Conservation (phyloP, 2,888 invertebrate species). For the Apodemia zela region DNA sequence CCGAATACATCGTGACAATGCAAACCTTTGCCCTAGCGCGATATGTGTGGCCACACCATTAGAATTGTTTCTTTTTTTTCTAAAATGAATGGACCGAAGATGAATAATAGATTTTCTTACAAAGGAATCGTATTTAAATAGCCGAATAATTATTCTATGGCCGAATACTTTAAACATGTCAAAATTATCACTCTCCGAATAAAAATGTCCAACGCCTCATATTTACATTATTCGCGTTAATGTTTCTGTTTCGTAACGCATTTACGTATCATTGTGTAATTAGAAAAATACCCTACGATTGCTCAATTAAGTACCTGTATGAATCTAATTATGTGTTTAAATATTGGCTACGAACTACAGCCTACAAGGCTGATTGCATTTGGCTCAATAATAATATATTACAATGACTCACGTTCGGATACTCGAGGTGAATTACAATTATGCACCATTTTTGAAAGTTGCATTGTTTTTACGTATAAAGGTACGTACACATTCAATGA, state of each 20-base stretch:
- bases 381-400: slow-evolving; percentile 22
- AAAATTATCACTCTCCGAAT: too few relatives aligned
- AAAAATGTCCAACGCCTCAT: too few relatives aligned
- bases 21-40: too few relatives aligned
- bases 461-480: slow-evolving; percentile 18
- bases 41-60: too few relatives aligned
- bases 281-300: slow-evolving; percentile 24
- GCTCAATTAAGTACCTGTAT: slow-evolving; percentile 19
- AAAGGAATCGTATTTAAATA: too few relatives aligned
- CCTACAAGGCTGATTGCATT: slow-evolving; percentile 26
- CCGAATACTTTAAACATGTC: too few relatives aligned
- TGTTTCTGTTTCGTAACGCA: slow-evolving; percentile 10
- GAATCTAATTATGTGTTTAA: slow-evolving; percentile 5
- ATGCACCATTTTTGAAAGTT: slow-evolving; percentile 27
- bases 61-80: too few relatives aligned
- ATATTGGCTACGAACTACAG: background rate
- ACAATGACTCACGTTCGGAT: slow-evolving; percentile 29
- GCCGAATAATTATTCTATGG: too few relatives aligned
- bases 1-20: too few relatives aligned
- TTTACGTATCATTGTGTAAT: slow-evolving; percentile 25
- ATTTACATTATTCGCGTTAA: too few relatives aligned
- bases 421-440: slow-evolving; percentile 32
- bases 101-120: too few relatives aligned
- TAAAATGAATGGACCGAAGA: too few relatives aligned
- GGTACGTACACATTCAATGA: slow-evolving; percentile 2